These are phyloP conservation scores for Elymnias hypermnestra DNA, from an alignment of 1,140 invertebrate species.

Conservation along the genomic window DNA sequence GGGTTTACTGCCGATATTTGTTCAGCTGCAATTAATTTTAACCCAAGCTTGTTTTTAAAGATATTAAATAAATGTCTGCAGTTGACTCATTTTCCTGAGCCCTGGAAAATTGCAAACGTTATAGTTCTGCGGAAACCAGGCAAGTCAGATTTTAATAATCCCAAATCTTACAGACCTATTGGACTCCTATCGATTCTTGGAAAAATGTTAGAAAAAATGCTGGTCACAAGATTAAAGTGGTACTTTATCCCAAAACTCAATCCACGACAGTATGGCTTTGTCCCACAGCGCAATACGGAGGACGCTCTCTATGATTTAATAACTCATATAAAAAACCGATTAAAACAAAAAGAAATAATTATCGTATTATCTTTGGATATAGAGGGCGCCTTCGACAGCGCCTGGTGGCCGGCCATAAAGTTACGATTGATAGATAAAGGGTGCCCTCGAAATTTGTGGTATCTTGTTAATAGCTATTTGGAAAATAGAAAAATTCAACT, in stretches of 20 bases:
- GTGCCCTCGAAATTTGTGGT: conserved; percentile 7
- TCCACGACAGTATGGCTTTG: conserved; percentile 2
- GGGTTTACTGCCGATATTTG: not conserved
- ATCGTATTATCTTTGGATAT: conserved; percentile 19
- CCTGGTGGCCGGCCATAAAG: too few species aligned
- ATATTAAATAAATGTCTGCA: not conserved
- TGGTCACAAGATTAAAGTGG: not conserved
- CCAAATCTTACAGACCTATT: not conserved
- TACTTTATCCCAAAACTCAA: not conserved
- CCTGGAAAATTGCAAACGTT: not conserved
- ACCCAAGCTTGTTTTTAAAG: not conserved
- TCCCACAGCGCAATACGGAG: conserved; percentile 6
- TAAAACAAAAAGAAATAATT: conserved; percentile 5
- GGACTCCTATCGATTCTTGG: not conserved
- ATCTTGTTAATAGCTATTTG: too few species aligned
- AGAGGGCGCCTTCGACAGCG: too few species aligned
- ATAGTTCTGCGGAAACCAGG: conserved; percentile 8
- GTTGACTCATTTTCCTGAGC: not conserved
- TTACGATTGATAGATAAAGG: too few species aligned
- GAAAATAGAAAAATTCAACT: too few species aligned
- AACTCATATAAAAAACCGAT: conserved; percentile 1
- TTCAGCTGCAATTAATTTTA: too few species aligned
- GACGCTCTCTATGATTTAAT: conserved; percentile 11
- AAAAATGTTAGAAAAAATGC: conserved; percentile 1
- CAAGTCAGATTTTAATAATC: not conserved